Evolutionary conservation across 1,140 invertebrate genomes (phyloP), one percentile per base, ranked within the genome.

Genomic region (Spodoptera litura): DNA sequence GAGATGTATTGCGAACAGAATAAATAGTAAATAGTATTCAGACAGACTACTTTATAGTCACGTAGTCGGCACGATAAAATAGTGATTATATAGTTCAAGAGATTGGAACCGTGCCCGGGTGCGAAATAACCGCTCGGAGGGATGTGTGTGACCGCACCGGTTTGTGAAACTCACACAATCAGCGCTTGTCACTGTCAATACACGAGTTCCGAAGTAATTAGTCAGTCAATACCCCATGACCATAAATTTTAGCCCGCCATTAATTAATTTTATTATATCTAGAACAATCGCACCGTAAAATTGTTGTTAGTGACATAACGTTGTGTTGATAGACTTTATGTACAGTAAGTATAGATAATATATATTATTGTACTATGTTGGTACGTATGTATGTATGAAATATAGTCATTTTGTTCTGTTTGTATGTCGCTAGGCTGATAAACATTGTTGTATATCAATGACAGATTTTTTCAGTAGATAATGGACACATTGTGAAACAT

Each of bases 101-200:
- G 83, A 83, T 87, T 88, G 86, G 87, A 88, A 84, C 62, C 20
- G 62, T 86, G 86, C 85, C 87, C 81, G 83, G 27, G 68, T 53
- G n/a, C 6, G 44, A 38, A 74, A 61, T 74, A 74, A 74, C 38
- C 51, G 20, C 2, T 55, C 52, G 52, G 11, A 59, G 25, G 35
- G 44, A 59, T 73, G 53, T 56, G 68, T 35, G 25, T 51, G 52
- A 71, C 68, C 68, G 31, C 51, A 71, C 25, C 72, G 20, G 52
- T 53, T 53, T 64, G 58, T 75, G 31, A 75, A 75, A 75, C 49
- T 35, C 25, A 51, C 20, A 76, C 56, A 56, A 55, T 61, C 55
- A 76, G 64, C 75, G 70, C 75, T 78, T 78, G 75, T 78, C 75
- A 68, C 64, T 68, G 75, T 78, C 64, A 78, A 59, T 55, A 51